phyloP scores from a whole-genome alignment of 2,888 invertebrate genomes.

The Cataglyphis cursor region DNA sequence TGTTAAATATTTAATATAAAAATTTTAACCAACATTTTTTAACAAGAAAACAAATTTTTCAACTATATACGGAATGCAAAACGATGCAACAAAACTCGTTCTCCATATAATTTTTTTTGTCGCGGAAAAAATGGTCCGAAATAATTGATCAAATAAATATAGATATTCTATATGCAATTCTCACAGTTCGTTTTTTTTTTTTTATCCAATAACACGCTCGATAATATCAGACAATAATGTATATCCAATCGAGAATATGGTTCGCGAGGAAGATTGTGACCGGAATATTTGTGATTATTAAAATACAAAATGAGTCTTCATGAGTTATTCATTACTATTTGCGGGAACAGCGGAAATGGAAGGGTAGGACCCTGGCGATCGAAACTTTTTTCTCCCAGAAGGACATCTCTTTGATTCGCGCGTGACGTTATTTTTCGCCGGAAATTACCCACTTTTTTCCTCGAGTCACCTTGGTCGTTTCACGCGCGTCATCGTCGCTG shows the following conservation, averaged over 20 bases:
- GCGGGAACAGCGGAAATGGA: conserved; percentile 3
- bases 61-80: neutral
- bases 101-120: neutral
- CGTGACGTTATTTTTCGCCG: conserved; percentile 45
- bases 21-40: too few relatives aligned
- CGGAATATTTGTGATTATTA: conserved; percentile 30
- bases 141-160: neutral
- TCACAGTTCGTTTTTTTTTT: neutral
- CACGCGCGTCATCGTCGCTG: neutral
- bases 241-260: conserved; percentile 1
- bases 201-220: neutral
- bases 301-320: conserved; percentile 35
- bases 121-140: too few relatives aligned
- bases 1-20: too few relatives aligned
- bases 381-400: conserved; percentile 14
- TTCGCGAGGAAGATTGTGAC: conserved; percentile 14
- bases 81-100: neutral
- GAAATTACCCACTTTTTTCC: conserved; percentile 47
- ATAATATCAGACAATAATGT: conserved; percentile 21
- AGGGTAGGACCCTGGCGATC: neutral
- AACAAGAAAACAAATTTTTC: too few relatives aligned
- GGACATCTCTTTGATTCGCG: conserved; percentile 17
- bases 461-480: conserved; percentile 15
- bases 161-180: neutral
- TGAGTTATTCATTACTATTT: conserved; percentile 42